A percentile compares a stretch with the other conserved stretches of the same genome.
Conservation (phyloP, 2,797 vertebrate species). For the Crotalus adamanteus region DNA sequence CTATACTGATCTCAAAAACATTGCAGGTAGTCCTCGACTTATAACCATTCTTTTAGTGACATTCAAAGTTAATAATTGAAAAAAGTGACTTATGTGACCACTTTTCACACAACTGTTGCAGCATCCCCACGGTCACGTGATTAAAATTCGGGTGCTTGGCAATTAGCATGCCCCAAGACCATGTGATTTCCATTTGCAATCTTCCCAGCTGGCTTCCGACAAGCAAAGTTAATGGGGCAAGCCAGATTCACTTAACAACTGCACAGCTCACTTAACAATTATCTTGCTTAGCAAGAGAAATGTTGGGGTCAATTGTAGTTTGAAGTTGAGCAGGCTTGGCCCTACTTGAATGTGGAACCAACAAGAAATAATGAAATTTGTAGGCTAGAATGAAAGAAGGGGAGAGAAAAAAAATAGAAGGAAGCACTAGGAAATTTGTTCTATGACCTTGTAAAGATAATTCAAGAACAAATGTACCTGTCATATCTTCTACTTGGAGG, state of each 20-base stretch:
- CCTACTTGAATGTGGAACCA: background rate
- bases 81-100: background rate
- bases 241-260: background rate
- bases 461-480: background rate
- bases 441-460: background rate
- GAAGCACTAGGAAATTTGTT: background rate
- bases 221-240: background rate
- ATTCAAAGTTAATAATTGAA: background rate
- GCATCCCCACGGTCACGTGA: background rate
- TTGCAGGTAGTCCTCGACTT: background rate
- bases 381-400: background rate
- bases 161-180: background rate
- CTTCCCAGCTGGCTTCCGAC: background rate
- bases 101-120: background rate
- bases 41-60: background rate
- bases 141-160: background rate
- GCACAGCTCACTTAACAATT: background rate
- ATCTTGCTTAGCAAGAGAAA: background rate
- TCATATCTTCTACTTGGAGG: background rate
- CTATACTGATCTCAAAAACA: background rate
- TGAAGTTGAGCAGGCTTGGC: background rate
- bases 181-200: background rate
- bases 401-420: background rate
- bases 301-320: background rate
- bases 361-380: background rate